Base-by-base conservation (phyloP, 2,888 invertebrate species). In the Bembecia ichneumoniformis region DNA sequence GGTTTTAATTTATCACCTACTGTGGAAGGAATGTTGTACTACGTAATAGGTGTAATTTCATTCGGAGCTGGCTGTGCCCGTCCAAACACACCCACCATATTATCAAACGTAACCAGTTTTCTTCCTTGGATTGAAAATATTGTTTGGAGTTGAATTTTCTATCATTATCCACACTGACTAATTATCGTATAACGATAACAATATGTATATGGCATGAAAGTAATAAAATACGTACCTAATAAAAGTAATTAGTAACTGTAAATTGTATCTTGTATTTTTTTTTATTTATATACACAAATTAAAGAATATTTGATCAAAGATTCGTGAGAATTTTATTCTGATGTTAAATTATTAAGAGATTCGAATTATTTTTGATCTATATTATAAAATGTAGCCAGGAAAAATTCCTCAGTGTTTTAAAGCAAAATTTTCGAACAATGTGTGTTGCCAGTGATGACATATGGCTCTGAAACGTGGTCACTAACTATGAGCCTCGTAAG, bases 31-130 rank as follows among this genome's bases (percentile, higher is more conserved):
- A 54, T 60, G 3, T 55, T 66, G 46, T 58, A 66, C 52, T 52
- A 58, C 47, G 51, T 71, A 3, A 50, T 73, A 9, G 74, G 68
- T 3, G 57, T 72, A 34, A 67, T 70, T 35, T 64, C 68, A 14
- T 68, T 70, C 55, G 71, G 70, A 9, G 44, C 52, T 3, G 59
- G 59, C 40, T 66, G 66, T 52, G 61, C 58, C 3, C 34, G 44
- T 9, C 48, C 49, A 10, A 56, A 54, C 28, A 49, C 56, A 3
- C 64, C 68, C 1, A 66, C 62, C 1, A 55, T 71, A 7, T 71
- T 70, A 52, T 62, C 63, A 5, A 59, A 54, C 35, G 57, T 66
- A 1, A 51, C 58, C 16, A 51, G 50, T 11, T 69, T 63, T 47
- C 13, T 62, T 3, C 57, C 60, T 45, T 69, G 67, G 68, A 62